Evolutionary conservation across 1,140 invertebrate species (phyloP), one percentile per base, ranked within the genome.

Genomic region (Solenopsis invicta): DNA sequence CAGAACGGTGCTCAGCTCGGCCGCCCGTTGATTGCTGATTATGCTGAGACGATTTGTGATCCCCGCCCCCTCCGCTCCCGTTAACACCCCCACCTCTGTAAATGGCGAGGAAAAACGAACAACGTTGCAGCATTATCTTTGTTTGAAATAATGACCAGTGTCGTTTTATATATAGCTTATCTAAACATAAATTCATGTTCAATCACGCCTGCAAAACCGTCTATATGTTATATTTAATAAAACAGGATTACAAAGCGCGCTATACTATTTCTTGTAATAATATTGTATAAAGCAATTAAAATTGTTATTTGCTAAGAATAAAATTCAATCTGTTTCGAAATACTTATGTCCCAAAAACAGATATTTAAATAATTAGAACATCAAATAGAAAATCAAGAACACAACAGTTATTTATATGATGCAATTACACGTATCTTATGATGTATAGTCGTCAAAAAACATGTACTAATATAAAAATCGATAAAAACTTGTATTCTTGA

Each of bases 21-120:
- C 94, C 94, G 94, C 94, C 94, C 92, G 94, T 92, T 92, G 94
- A 94, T 89, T 95, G 94, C 93, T 95, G 95, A 95, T 96, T 94
- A 93, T 95, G 94, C 94, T 95, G 94, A 93, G 91, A 91, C 89
- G 94, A 94, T 94, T 96, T 95, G 92, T 95, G 94, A 94, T 95
- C 94, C 87, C 93, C 91, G 86, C 77, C 91, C 94, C 92, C 94
- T 91, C 94, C 94, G 77, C 93, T 95, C 80, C 94, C 94, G 89
- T 95, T 96, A 94, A 95, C 91, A 90, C 94, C 95, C 94, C 94
- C 95, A 95, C 94, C 93, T 95, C 95, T 95, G 94, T 95, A 94
- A 94, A 92, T 81, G 78, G 78, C 69, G 94, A 95, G 89, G 78
- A 87, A 91, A 91, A 89, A 92, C 74, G 71, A 92, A 93, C 89